These are phyloP conservation scores for Theristicus caerulescens DNA, from an alignment of 2,113 vertebrate species.

Conservation along the genomic window DNA sequence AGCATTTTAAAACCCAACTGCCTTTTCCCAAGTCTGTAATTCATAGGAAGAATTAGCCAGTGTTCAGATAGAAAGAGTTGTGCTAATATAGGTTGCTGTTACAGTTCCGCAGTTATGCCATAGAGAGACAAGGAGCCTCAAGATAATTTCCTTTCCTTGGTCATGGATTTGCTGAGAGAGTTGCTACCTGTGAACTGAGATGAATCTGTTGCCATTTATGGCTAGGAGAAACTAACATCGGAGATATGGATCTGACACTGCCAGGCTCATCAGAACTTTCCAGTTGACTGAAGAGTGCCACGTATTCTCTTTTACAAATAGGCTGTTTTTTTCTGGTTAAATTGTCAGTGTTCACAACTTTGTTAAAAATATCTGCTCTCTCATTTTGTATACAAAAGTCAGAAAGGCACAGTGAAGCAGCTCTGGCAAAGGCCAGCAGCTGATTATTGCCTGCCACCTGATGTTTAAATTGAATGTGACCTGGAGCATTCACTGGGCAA, in stretches of 20 bases:
- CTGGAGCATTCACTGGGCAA: background rate
- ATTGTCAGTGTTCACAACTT: background rate
- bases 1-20: background rate
- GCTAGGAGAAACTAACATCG: background rate
- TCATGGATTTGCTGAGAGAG: background rate
- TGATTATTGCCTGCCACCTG: background rate
- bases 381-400: background rate
- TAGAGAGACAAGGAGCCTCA: background rate
- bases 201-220: background rate
- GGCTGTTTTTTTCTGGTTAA: background rate
- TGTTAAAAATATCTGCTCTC: background rate
- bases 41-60: background rate
- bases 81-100: background rate
- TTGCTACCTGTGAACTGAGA: background rate
- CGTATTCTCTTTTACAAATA: background rate
- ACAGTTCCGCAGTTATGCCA: background rate
- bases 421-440: background rate
- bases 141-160: background rate
- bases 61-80: background rate
- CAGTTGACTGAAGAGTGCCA: background rate
- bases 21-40: background rate
- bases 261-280: background rate
- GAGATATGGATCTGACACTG: background rate
- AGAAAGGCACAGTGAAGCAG: background rate
- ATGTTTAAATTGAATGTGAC: background rate